These are phyloP conservation scores for Typhlichthys subterraneus DNA, from an alignment of 2,797 vertebrate species.

Conservation along the genomic window DNA sequence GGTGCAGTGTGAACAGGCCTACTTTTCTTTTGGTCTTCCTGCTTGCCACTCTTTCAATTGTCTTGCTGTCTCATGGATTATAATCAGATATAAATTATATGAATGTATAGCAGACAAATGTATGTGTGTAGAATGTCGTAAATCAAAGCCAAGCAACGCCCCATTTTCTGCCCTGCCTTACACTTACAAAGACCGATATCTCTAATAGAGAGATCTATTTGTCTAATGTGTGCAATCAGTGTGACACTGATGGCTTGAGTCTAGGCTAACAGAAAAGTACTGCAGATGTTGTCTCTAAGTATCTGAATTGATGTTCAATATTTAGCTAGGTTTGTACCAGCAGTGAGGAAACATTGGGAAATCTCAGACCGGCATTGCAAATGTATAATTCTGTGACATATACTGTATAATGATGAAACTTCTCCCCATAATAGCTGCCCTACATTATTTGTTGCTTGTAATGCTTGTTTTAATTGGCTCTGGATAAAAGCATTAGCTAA, in stretches of 20 bases:
- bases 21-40: conserved; percentile 19
- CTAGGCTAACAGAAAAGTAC: not conserved
- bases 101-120: not conserved
- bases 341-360: too few relatives aligned
- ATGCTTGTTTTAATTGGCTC: too few relatives aligned
- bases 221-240: conserved; percentile 3
- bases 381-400: too few relatives aligned
- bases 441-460: too few relatives aligned
- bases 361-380: too few relatives aligned
- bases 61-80: conserved; percentile 13
- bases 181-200: not conserved
- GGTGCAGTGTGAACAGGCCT: conserved; percentile 50
- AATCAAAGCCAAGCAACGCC: conserved; percentile 24
- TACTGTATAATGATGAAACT: too few relatives aligned
- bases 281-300: not conserved
- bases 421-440: too few relatives aligned
- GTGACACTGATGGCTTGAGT: not conserved
- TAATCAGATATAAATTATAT: not conserved
- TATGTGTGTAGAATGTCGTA: conserved; percentile 13
- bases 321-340: too few relatives aligned
- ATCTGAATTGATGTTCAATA: not conserved
- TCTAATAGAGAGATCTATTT: not conserved
- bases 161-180: conserved; percentile 10
- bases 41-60: conserved; percentile 15
- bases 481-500: too few relatives aligned